These are phyloP conservation scores for Podarcis siculus DNA, from an alignment of 2,797 vertebrate species.

Conservation along the genomic window DNA sequence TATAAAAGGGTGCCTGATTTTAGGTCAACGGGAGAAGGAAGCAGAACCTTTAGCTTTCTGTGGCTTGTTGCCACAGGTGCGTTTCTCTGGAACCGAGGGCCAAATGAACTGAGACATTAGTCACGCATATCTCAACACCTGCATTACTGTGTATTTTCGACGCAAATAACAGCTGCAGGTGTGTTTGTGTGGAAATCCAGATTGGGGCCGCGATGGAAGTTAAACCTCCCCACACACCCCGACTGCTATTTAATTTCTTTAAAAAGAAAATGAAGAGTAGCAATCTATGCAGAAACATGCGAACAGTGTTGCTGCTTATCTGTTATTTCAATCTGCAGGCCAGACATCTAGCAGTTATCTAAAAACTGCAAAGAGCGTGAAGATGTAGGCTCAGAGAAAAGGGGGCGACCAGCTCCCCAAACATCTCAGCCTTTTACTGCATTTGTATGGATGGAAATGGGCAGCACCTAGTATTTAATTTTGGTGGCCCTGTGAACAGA, in stretches of 20 bases:
- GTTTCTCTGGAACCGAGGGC: neutral
- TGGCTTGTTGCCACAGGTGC: neutral
- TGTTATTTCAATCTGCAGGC: too few species aligned
- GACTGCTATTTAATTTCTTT: neutral
- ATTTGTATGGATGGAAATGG: neutral
- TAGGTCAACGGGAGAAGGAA: neutral
- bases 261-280: neutral
- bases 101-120: too few species aligned
- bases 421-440: neutral
- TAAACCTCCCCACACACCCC: too few species aligned
- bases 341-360: too few species aligned
- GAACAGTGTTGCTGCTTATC: neutral
- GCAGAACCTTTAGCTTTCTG: neutral
- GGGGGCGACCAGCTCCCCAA: neutral
- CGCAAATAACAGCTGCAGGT: neutral
- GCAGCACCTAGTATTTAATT: neutral
- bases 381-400: too few species aligned
- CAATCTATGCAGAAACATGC: neutral
- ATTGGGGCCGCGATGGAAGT: too few species aligned
- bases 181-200: neutral
- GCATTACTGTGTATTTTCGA: neutral
- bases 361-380: too few species aligned
- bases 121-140: neutral
- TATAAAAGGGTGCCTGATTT: neutral
- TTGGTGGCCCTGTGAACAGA: neutral